These are phyloP conservation scores for Bufotes viridis DNA, from an alignment of 2,797 vertebrate genomes.

Conservation along the genomic window DNA sequence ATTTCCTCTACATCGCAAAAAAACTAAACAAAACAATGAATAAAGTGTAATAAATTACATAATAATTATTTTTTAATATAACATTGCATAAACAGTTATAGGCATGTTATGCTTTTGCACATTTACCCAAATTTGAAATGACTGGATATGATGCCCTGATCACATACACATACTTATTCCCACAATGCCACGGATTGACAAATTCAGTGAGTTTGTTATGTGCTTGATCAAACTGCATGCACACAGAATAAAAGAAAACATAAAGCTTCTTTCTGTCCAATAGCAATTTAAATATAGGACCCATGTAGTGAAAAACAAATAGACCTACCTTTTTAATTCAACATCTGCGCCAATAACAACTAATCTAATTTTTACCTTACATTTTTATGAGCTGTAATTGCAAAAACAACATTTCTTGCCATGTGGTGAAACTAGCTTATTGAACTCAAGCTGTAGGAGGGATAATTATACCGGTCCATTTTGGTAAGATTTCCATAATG, in stretches of 20 bases:
- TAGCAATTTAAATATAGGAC: slow-evolving; percentile 58
- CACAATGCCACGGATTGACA: slow-evolving; percentile 30
- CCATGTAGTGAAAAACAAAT: slow-evolving; percentile 63
- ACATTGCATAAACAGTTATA: background rate
- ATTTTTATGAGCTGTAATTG: slow-evolving; percentile 64
- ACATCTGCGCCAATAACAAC: slow-evolving; percentile 63
- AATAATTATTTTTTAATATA: background rate
- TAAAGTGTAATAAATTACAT: background rate
- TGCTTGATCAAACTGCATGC: slow-evolving; percentile 42
- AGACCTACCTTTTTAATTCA: slow-evolving; percentile 61
- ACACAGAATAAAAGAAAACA: slow-evolving; percentile 17
- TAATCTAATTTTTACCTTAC: slow-evolving; percentile 64
- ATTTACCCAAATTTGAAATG: background rate
- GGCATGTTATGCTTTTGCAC: background rate
- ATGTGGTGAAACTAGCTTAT: slow-evolving; percentile 63
- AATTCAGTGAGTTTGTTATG: slow-evolving; percentile 25
- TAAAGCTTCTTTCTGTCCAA: slow-evolving; percentile 54
- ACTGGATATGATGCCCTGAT: slow-evolving; percentile 11
- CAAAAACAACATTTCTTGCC: slow-evolving; percentile 63
- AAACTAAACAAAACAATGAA: background rate
- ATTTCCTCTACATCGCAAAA: background rate
- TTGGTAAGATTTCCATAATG: slow-evolving; percentile 62
- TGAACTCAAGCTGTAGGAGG: slow-evolving; percentile 63
- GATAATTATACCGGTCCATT: slow-evolving; percentile 63
- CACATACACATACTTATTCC: background rate